phyloP scores from a whole-genome alignment of 2,113 vertebrate genomes.

The Sialia sialis region DNA sequence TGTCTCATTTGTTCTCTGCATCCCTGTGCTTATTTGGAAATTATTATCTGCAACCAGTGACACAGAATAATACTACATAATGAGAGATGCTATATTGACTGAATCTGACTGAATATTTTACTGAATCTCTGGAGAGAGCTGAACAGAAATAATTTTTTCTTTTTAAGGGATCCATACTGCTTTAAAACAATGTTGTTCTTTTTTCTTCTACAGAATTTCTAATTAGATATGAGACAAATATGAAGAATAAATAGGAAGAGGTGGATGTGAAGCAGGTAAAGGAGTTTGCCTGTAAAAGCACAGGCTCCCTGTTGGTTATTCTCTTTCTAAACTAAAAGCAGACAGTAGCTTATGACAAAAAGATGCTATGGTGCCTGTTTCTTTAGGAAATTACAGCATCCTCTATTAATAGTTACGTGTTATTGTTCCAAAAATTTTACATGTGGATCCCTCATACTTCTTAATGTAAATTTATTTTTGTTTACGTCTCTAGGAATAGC shows the following conservation, averaged over 20 bases:
- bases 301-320: not conserved
- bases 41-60: slow-evolving; percentile 4
- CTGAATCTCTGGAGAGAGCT: not conserved
- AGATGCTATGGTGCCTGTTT: not conserved
- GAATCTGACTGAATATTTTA: no score
- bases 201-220: not conserved
- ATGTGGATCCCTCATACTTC: not conserved
- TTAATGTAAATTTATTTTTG: not conserved
- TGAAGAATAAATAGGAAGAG: not conserved
- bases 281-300: not conserved
- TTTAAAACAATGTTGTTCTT: not conserved
- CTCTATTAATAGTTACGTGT: not conserved
- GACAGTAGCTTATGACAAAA: not conserved
- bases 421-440: not conserved
- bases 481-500: slow-evolving; percentile 57
- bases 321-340: not conserved
- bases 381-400: not conserved
- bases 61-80: not conserved
- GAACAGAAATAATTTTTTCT: not conserved
- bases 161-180: not conserved
- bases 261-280: not conserved
- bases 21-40: not conserved
- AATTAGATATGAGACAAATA: not conserved
- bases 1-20: not conserved
- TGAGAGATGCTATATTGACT: not conserved